phyloP scores from a whole-genome alignment of 2,113 vertebrate species.

The Coreoperca whiteheadi region DNA sequence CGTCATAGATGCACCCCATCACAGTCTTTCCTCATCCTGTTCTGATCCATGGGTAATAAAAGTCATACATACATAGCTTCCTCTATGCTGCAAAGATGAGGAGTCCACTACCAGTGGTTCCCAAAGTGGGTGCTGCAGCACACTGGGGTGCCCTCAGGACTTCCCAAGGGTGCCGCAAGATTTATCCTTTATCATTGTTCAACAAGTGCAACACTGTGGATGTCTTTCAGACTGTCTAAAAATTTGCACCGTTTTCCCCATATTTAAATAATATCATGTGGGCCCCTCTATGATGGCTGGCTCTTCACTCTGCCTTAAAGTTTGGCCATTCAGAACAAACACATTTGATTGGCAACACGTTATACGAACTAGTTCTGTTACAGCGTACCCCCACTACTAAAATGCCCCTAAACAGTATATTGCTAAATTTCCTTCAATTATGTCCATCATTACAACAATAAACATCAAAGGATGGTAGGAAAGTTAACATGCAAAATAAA shows the following conservation, averaged over 20 bases:
- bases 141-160: background rate
- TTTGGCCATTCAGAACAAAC: background rate
- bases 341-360: background rate
- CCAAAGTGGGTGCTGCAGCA: background rate
- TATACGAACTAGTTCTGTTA: background rate
- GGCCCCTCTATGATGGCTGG: too few relatives aligned
- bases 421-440: background rate
- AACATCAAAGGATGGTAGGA: background rate
- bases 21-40: background rate
- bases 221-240: background rate
- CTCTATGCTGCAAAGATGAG: background rate
- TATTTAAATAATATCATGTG: too few relatives aligned
- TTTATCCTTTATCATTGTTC: background rate
- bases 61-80: background rate
- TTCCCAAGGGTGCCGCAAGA: background rate
- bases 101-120: background rate
- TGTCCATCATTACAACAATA: background rate
- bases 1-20: slow-evolving; percentile 3
- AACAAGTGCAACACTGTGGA: background rate
- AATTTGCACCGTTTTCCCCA: background rate
- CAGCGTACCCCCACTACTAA: background rate
- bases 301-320: too few relatives aligned
- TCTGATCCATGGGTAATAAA: background rate
- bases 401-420: background rate
- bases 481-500: background rate